These are phyloP conservation scores for Zaprionus capensis DNA, from an alignment of 1,140 invertebrate genomes.

Conservation along the genomic window DNA sequence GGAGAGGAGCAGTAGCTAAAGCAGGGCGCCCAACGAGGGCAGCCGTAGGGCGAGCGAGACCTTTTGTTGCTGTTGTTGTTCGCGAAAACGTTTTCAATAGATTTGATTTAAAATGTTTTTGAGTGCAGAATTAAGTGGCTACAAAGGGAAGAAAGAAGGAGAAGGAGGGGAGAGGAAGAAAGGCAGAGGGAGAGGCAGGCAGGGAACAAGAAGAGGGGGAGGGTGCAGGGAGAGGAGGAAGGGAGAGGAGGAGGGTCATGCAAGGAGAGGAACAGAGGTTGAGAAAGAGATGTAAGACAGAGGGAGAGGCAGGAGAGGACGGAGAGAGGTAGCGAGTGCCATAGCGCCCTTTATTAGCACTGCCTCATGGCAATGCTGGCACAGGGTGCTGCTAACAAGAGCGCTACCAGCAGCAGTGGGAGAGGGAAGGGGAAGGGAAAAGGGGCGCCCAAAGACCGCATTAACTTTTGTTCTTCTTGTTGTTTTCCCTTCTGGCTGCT, in stretches of 20 bases:
- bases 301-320: too few species aligned
- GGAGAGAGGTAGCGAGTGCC: too few species aligned
- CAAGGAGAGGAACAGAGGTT: too few species aligned
- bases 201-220: too few species aligned
- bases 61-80: constrained; percentile 13
- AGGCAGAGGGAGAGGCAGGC: too few species aligned
- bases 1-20: background rate
- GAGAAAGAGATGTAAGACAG: too few species aligned
- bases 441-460: too few species aligned
- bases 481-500: too few species aligned
- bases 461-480: background rate
- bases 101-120: constrained; percentile 54
- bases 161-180: background rate
- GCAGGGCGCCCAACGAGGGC: background rate
- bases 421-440: too few species aligned
- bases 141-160: background rate
- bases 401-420: too few species aligned
- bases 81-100: constrained; percentile 47
- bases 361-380: constrained; percentile 26
- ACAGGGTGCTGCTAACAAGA: background rate
- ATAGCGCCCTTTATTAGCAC: constrained; percentile 36
- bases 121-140: constrained; percentile 51
- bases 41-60: background rate
- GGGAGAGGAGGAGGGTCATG: too few species aligned
- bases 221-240: too few species aligned